A percentile compares a stretch with the other conserved stretches of the same genome.
Conservation (phyloP, 2,113 vertebrate species). For the Anhinga rufa region DNA sequence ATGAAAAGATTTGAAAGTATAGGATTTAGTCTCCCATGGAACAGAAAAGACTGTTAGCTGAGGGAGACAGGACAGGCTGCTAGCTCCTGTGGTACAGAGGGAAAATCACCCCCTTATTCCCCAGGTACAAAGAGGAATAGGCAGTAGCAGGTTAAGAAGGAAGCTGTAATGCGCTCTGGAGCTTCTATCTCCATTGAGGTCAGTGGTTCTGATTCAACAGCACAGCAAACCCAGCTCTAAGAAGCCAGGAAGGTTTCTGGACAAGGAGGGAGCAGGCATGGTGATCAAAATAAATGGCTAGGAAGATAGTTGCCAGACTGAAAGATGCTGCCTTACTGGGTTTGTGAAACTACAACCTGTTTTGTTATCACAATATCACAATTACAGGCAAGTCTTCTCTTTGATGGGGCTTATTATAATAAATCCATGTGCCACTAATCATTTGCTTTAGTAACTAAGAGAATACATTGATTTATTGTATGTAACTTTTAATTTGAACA, state of each 20-base stretch:
- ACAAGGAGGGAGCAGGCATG: not conserved
- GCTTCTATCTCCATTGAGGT: not conserved
- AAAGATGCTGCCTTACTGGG: not conserved
- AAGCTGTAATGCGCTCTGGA: not conserved
- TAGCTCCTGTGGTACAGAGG: not conserved
- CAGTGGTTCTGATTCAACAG: not conserved
- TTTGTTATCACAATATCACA: not conserved
- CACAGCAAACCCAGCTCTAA: not conserved
- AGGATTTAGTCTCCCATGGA: not conserved
- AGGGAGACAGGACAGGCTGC: not conserved
- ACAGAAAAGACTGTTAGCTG: not conserved
- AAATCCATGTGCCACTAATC: not conserved
- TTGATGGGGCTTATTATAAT: not conserved
- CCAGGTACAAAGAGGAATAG: rapidly evolving
- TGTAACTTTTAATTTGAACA: not conserved
- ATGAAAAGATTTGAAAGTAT: not conserved
- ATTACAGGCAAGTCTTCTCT: not conserved
- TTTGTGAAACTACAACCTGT: not conserved
- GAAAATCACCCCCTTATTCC: not conserved
- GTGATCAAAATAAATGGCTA: not conserved
- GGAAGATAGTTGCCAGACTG: not conserved
- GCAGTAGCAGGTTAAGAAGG: not conserved
- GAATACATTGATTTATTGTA: not conserved
- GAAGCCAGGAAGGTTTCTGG: not conserved
- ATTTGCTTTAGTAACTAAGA: not conserved